A percentile compares a stretch with the other conserved stretches of the same genome.
phyloP scores from a whole-genome alignment of 2,888 invertebrate species.

The Hydrotaea diabolus region DNA sequence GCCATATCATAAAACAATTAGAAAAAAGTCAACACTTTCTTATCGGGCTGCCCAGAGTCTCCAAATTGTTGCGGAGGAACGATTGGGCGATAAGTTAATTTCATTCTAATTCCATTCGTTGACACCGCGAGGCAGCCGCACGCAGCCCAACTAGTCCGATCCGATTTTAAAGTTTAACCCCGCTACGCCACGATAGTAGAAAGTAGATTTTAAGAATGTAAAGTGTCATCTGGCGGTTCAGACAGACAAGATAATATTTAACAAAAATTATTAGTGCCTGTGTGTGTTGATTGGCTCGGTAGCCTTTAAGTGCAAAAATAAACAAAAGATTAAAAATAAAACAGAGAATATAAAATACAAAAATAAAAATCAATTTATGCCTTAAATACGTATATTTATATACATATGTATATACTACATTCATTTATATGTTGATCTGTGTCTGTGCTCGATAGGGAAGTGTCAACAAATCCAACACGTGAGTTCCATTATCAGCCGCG shows the following conservation, averaged over 20 bases:
- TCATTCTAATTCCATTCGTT: constrained; percentile 19
- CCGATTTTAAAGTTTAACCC: too few relatives aligned
- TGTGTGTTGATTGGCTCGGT: not conserved
- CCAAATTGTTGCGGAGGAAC: not conserved
- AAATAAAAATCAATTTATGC: not conserved
- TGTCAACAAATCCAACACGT: constrained; percentile 55
- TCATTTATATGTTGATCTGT: not conserved
- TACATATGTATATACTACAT: not conserved
- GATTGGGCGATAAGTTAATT: constrained; percentile 31
- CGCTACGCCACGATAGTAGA: too few relatives aligned
- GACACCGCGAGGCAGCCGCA: not conserved
- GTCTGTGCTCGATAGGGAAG: not conserved
- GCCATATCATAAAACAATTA: constrained; percentile 58
- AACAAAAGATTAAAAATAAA: not conserved
- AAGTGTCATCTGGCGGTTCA: too few relatives aligned
- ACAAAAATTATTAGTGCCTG: too few relatives aligned
- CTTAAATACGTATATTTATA: not conserved
- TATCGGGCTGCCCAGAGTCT: constrained; percentile 49
- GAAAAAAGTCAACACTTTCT: constrained; percentile 44
- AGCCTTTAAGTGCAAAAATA: constrained; percentile 39
- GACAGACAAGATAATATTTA: too few relatives aligned
- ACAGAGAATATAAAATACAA: too few relatives aligned
- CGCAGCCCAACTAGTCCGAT: not conserved
- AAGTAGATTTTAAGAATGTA: too few relatives aligned
- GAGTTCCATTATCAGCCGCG: constrained; percentile 33